Evolutionary conservation across 2,797 vertebrate species (phyloP), one percentile per base, ranked within the genome.

Genomic region (Leontopithecus rosalia): DNA sequence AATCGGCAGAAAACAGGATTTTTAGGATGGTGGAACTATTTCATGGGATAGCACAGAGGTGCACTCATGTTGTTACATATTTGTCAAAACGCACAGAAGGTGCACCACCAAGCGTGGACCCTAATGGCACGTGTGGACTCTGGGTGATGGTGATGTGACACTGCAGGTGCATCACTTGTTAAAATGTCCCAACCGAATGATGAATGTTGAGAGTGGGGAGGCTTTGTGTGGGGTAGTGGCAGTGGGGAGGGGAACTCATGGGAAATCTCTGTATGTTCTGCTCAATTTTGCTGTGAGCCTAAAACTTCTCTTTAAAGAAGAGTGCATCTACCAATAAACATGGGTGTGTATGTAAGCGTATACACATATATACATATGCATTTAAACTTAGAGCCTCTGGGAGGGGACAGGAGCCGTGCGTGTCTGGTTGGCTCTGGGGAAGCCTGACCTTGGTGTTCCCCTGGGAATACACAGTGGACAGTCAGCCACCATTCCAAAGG

Each of bases 221-320:
- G 46, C 46, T 52, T 33, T 50, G 43, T 6, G 19, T 33, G 26
- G 20, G 52, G 19, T 55, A 0, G 19, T 55, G 52, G 52, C 36
- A 15, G 11, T 0, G 7, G 11, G n/a, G 15, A 6, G 33, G 9
- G 1, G 4, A 22, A 8, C 50, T n/a, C 11, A 2, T n/a, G 79
- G 28, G 50, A 46, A 83, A 46, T 83, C 30, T 73, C 50, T 36
- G 14, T 52, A 28, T 17, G 8, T 79, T 73, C 22, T 46, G 48
- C 12, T 82, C 28, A 26, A 19, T 72, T 83, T 91, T 73, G 28
- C 30, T 57, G 1, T 73, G 17, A 73, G 7, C 58, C 15, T 80
- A 80, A 90, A 39, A 33, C n/a, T 64, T 80, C 46, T 80, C n/a
- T 90, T 90, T 52, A 48, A 80, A 90, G 67, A 61, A 84, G 17